Evolutionary conservation across 2,888 invertebrate genomes (phyloP), one percentile per base, ranked within the genome.

Genomic region (Drosophila siamana): DNA sequence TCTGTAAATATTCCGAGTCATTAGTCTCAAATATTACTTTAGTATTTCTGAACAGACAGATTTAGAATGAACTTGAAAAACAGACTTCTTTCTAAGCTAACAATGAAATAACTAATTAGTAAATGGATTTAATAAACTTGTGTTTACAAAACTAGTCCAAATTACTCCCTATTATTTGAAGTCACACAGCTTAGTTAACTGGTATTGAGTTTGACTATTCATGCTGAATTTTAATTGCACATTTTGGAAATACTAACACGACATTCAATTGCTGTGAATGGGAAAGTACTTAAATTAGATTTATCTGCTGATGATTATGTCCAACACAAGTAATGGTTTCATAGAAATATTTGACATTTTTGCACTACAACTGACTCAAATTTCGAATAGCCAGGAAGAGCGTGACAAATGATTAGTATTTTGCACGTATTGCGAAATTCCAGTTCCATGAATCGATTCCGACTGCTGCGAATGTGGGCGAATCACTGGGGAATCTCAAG

Each of bases 401-500:
- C 1, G 40, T 38, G 19, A 33, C n/a, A n/a, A 33, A 33, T 48
- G 30, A 48, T 48, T 33, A 38, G 36, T 38, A 38, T 24, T 24
- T 26, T 28, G 19, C 41, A 51, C 51, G 51, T 40, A 51, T 26
- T 40, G 16, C 16, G 28, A 41, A 54, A 28, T 52, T 40, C 1
- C 7, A 33, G 30, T 19, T 11, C 19, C 43, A 36, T 40, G 65
- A 62, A 75, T 68, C 77, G 80, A 79, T 65, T 57, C 8, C 46
- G 33, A 38, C 26, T 48, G 40, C 16, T 43, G 40, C 52, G 36
- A 11, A 43, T 24, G 33, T 2, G 2, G 36, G 36, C 13, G 36
- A 38, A 15, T 43, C 70, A 67, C 64, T 67, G 66, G 75, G 79
- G 75, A 76, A 70, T 74, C 63, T 62, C 57, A 48, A 55, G 57